phyloP scores from a whole-genome alignment of 1,140 invertebrate genomes.

The Ooceraea biroi region DNA sequence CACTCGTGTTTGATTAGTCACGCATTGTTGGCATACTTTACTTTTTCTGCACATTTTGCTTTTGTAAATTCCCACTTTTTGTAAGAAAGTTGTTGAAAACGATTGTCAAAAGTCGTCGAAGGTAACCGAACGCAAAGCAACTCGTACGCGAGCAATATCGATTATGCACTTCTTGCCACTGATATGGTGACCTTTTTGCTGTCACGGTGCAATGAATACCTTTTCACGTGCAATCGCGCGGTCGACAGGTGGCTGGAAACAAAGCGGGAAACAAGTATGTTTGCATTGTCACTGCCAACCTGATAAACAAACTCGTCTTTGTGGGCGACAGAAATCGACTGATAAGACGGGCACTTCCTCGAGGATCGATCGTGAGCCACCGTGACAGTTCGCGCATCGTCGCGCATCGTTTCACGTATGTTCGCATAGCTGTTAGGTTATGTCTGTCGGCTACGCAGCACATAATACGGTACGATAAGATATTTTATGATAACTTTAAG shows the following conservation, averaged over 20 bases:
- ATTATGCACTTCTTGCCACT: not conserved
- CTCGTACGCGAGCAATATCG: not conserved
- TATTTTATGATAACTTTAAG: constrained; percentile 32
- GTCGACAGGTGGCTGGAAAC: no score
- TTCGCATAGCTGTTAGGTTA: constrained; percentile 56
- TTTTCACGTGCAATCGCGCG: not conserved
- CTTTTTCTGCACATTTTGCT: no score
- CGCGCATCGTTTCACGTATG: no score
- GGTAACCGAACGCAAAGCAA: not conserved
- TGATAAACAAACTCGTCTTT: constrained; percentile 12
- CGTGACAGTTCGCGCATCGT: not conserved
- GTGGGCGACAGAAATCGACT: not conserved
- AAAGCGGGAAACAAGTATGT: constrained; percentile 7
- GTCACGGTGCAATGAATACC: not conserved
- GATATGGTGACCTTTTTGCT: not conserved
- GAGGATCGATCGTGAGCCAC: not conserved
- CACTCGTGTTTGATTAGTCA: no score
- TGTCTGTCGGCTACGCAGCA: constrained; percentile 22
- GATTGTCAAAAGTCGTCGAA: not conserved
- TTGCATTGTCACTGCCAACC: constrained; percentile 9
- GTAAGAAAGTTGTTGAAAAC: no score
- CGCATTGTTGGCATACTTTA: no score
- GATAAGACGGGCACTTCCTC: not conserved
- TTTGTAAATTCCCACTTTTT: no score
- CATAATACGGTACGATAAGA: not conserved